These are phyloP conservation scores for Scrobipalpa atriplicella DNA, from an alignment of 2,888 invertebrate genomes.

Conservation along the genomic window DNA sequence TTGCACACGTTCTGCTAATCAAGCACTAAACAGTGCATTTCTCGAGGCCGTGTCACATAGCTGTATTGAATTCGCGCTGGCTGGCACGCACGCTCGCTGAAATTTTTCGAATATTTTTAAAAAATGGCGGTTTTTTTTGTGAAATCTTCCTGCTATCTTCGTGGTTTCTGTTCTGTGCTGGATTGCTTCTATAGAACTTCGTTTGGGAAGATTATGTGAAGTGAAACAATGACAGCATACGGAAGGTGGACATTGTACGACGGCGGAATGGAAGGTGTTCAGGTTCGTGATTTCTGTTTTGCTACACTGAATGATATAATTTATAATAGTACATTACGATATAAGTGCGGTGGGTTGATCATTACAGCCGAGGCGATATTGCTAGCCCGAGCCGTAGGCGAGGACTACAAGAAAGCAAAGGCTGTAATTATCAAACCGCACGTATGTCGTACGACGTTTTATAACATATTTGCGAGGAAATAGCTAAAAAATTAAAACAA, in stretches of 20 bases:
- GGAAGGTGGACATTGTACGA: constrained; percentile 72
- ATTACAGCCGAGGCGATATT: too few relatives aligned
- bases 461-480: too few relatives aligned
- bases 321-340: too few relatives aligned
- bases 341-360: too few relatives aligned
- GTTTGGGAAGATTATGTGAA: constrained; percentile 9
- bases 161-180: background rate
- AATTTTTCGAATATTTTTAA: background rate
- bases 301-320: constrained; percentile 2
- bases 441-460: too few relatives aligned
- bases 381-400: too few relatives aligned
- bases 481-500: too few relatives aligned
- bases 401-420: too few relatives aligned
- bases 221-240: constrained; percentile 56
- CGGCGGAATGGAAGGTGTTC: constrained; percentile 63
- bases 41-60: constrained; percentile 61
- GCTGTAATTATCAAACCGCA: too few relatives aligned
- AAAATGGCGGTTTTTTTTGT: background rate
- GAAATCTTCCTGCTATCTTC: background rate
- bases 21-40: constrained; percentile 76
- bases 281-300: constrained; percentile 49
- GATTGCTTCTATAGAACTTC: background rate
- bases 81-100: constrained; percentile 30
- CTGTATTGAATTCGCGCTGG: constrained; percentile 56
- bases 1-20: constrained; percentile 79